Percentiles rank a stretch among this genome's conserved stretches.
phyloP scores from a whole-genome alignment of 2,888 invertebrate species.

The Dermolepida albohirtum region DNA sequence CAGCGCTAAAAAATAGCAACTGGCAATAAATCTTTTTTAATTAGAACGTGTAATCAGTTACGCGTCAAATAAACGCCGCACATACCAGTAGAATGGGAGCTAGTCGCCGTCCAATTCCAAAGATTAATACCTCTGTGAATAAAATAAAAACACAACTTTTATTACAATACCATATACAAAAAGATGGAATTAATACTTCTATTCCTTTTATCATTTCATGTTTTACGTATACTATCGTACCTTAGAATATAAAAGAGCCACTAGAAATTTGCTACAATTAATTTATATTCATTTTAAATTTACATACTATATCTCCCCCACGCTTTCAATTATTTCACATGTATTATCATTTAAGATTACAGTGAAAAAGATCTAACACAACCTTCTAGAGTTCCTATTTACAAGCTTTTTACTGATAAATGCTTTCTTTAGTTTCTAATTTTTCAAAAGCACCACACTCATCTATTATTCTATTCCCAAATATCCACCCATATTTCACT shows the following conservation, averaged over 20 bases:
- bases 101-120: conserved; percentile 11
- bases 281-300: no score
- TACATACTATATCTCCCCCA: no score
- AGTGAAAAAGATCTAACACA: no score
- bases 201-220: no score
- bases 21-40: conserved; percentile 38
- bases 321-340: no score
- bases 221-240: no score
- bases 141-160: conserved; percentile 27
- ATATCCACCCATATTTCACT: conserved; percentile 22
- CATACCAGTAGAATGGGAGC: conserved; percentile 3
- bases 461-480: conserved; percentile 26
- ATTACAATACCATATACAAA: neutral
- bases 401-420: conserved; percentile 1
- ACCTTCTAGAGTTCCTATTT: neutral
- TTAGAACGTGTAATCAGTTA: conserved; percentile 39
- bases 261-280: no score
- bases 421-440: conserved; percentile 15
- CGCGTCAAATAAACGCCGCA: conserved; percentile 22
- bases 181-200: no score
- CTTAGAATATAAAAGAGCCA: no score
- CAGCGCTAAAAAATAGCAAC: conserved; percentile 21
- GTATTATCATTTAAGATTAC: no score
- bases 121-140: conserved; percentile 11
- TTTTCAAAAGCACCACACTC: conserved; percentile 16